These are phyloP conservation scores for Thalassophryne amazonica DNA, from an alignment of 2,797 vertebrate genomes.

Conservation along the genomic window DNA sequence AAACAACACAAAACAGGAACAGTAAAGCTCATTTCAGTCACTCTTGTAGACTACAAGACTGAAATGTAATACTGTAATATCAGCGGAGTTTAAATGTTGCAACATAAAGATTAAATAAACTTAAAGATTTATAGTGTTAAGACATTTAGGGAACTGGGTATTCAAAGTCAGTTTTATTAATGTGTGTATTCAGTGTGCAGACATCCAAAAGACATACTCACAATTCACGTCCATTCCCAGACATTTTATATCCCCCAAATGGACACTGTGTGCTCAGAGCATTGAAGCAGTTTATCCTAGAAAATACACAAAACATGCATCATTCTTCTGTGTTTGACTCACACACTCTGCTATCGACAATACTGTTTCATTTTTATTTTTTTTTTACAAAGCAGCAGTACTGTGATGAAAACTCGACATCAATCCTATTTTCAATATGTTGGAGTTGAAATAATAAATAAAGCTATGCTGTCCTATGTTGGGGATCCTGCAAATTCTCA, in stretches of 20 bases:
- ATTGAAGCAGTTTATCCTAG: constrained; percentile 99
- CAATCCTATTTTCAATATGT: constrained; percentile 15
- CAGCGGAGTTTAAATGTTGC: no score
- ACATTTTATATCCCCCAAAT: constrained; percentile 99
- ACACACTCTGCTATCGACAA: constrained; percentile 23
- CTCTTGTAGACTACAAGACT: background rate
- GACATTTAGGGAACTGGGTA: constrained; percentile 36
- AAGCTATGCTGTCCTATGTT: no score
- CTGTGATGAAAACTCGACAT: constrained; percentile 13
- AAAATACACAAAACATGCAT: constrained; percentile 68
- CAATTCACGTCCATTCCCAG: constrained; percentile 99
- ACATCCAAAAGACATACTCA: constrained; percentile 79
- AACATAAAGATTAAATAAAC: no score
- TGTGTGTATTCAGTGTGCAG: constrained; percentile 36
- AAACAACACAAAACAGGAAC: constrained; percentile 21
- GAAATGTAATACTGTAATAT: constrained; percentile 23
- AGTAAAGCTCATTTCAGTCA: constrained; percentile 10
- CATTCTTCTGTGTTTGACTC: constrained; percentile 35
- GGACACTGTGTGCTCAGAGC: constrained; percentile 98
- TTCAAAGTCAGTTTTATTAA: constrained; percentile 45
- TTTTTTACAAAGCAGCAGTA: constrained; percentile 8
- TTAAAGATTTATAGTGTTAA: constrained; percentile 36
- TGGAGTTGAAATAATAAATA: no score
- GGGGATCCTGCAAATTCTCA: no score
- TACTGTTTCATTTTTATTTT: constrained; percentile 9